phyloP scores from a whole-genome alignment of 1,140 invertebrate species.

The Diachasmimorpha longicaudata region DNA sequence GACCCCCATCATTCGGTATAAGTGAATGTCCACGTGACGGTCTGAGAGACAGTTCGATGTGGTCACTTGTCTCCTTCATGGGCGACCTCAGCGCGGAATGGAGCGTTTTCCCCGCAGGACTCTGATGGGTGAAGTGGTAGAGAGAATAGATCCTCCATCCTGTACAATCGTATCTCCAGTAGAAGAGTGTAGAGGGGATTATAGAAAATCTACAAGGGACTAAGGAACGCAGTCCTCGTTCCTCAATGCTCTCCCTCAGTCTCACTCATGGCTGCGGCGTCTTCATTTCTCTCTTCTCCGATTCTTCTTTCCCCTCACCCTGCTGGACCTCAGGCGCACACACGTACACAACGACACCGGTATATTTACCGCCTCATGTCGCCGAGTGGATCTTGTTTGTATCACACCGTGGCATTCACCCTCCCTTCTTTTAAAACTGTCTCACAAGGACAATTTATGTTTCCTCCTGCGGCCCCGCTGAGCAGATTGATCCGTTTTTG shows the following conservation, averaged over 20 bases:
- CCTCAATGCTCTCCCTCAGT: not conserved
- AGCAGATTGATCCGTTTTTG: slow-evolving; percentile 61
- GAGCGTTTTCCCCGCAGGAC: slow-evolving; percentile 42
- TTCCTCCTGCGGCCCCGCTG: slow-evolving; percentile 42
- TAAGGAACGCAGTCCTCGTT: slow-evolving; percentile 11
- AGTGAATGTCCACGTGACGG: slow-evolving; percentile 35
- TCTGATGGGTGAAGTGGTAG: not conserved
- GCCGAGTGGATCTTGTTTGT: slow-evolving; percentile 58
- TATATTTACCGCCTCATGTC: slow-evolving; percentile 48
- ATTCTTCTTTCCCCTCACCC: slow-evolving; percentile 25
- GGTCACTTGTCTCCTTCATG: slow-evolving; percentile 54
- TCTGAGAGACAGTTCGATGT: slow-evolving; percentile 56
- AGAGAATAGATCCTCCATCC: not conserved
- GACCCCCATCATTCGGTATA: too few species aligned
- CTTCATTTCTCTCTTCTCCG: slow-evolving; percentile 20
- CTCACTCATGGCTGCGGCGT: slow-evolving; percentile 4
- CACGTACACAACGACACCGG: slow-evolving; percentile 31
- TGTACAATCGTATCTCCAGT: not conserved
- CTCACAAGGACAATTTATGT: slow-evolving; percentile 57
- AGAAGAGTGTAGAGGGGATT: not conserved
- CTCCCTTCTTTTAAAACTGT: slow-evolving; percentile 53
- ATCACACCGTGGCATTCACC: slow-evolving; percentile 51
- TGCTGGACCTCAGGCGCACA: slow-evolving; percentile 14
- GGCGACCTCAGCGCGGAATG: slow-evolving; percentile 43
- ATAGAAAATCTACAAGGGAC: slow-evolving; percentile 22